Conservation (phyloP, 2,888 invertebrate genomes). For the Nasonovia ribisnigri region DNA sequence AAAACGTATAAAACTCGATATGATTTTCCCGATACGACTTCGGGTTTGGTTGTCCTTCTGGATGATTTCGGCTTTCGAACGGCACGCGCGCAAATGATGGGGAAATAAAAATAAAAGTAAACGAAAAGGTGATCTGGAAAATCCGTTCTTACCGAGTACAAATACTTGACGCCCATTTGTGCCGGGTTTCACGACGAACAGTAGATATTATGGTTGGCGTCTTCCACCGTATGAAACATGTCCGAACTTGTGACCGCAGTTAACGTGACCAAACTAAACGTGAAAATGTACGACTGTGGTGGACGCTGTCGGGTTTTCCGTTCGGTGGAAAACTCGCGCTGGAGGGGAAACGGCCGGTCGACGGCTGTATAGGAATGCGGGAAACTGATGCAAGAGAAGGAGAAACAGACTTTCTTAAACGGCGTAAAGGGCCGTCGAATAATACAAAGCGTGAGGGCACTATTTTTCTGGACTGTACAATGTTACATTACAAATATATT, state of each 20-base stretch:
- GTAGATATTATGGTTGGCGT: slow-evolving; percentile 15
- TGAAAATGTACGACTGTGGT: neutral
- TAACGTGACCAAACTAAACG: slow-evolving; percentile 41
- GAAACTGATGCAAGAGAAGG: neutral
- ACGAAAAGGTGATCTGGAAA: neutral
- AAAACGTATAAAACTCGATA: neutral
- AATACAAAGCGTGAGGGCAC: neutral
- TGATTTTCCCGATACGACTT: neutral
- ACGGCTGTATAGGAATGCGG: neutral
- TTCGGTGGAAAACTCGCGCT: slow-evolving; percentile 16
- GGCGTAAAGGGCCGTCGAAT: neutral
- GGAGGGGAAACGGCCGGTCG: neutral
- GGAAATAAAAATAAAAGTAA: neutral
- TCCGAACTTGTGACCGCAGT: slow-evolving; percentile 34
- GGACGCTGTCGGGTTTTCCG: neutral
- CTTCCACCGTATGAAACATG: slow-evolving; percentile 52
- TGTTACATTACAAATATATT: neutral
- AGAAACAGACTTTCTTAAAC: neutral
- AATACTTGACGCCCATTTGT: slow-evolving; percentile 54
- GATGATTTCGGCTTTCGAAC: neutral
- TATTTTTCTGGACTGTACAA: neutral
- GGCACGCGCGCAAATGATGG: neutral
- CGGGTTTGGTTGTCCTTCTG: too few species aligned
- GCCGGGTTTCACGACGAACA: slow-evolving; percentile 42
- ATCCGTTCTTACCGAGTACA: slow-evolving; percentile 40